Conservation (phyloP, 23 tunicate genomes). For the Trididemnum nubilum region DNA sequence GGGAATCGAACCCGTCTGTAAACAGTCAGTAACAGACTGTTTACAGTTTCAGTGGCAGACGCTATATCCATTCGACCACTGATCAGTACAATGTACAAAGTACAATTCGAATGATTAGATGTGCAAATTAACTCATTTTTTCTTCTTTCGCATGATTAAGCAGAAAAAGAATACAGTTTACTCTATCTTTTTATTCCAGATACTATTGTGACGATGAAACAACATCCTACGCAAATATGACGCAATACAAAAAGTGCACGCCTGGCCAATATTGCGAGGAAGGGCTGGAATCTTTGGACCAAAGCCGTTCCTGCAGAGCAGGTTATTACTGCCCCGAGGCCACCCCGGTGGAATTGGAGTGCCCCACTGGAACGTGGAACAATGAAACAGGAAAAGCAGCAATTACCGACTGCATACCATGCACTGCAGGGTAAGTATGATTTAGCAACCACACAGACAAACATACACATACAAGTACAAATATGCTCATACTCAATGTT, state of each 20-base stretch:
- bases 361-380: constrained; percentile 86
- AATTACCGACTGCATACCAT: constrained; percentile 75
- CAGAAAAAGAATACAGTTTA: too few species aligned
- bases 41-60: too few species aligned
- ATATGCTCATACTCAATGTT: not conserved
- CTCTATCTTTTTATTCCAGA: constrained; percentile 15
- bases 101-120: too few species aligned
- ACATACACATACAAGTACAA: not conserved
- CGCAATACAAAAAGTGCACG: constrained; percentile 59
- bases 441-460: too few species aligned
- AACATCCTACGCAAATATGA: constrained; percentile 75
- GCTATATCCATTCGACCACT: too few species aligned
- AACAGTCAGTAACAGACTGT: too few species aligned
- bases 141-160: too few species aligned
- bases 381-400: constrained; percentile 11
- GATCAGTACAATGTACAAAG: too few species aligned
- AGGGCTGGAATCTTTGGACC: constrained; percentile 37
- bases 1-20: too few species aligned
- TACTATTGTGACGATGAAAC: constrained; percentile 86
- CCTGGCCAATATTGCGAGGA: constrained; percentile 82
- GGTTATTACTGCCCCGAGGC: constrained; percentile 90
- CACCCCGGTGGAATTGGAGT: constrained; percentile 67
- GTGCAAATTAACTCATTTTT: too few species aligned
- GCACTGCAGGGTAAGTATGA: constrained; percentile 81
- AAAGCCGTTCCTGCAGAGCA: constrained; percentile 39